Evolutionary conservation across 2,113 vertebrate species (phyloP), one percentile per base, ranked within the genome.

Genomic region (Tichodroma muraria): DNA sequence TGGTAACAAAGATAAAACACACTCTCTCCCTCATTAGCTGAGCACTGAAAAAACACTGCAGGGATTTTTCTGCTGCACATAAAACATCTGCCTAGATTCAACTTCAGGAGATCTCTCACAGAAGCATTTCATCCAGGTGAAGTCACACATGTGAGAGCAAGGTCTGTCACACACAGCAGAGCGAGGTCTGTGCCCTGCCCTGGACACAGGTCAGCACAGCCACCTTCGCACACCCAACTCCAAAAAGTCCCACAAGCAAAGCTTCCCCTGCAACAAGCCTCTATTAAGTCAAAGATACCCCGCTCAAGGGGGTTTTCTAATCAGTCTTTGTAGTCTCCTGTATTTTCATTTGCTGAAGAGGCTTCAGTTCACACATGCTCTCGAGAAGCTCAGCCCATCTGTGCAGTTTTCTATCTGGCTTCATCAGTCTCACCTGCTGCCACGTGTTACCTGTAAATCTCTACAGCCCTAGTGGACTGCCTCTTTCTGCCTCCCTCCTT

Each of bases 1-100:
- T 94, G 80, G 68, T 94, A 96, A 94, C 88, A 92, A 95, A 96
- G 95, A 96, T 93, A 88, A 96, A 97, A 94, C 88, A 76, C 54
- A 7, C 71, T 94, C 65, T 96, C 79, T 92, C 78, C 88, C 89
- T 97, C 96, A 97, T 97, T 97, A 97, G 92, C 76, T 89, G 85
- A 94, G 93, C 83, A 92, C 78, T 89, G 94, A 88, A 84, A 95
- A 90, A 94, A 65, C 85, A 92, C 91, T 89, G 89, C 93, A 93
- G 93, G 90, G 77, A 78, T 85, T 64, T 91, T 94, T 84, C 83
- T 64, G 53, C 71, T 80, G 85, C 90, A 52, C 27, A 38, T 89
- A 52, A 93, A 95, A 89, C 82, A 93, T 89, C 89, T 95, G 93
- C 81, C 64, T 78, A 66, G 52, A 83, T 88, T 84, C 82, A 90